Base-by-base conservation (phyloP, 2,113 vertebrate genomes). In the Lophochroa leadbeateri region DNA sequence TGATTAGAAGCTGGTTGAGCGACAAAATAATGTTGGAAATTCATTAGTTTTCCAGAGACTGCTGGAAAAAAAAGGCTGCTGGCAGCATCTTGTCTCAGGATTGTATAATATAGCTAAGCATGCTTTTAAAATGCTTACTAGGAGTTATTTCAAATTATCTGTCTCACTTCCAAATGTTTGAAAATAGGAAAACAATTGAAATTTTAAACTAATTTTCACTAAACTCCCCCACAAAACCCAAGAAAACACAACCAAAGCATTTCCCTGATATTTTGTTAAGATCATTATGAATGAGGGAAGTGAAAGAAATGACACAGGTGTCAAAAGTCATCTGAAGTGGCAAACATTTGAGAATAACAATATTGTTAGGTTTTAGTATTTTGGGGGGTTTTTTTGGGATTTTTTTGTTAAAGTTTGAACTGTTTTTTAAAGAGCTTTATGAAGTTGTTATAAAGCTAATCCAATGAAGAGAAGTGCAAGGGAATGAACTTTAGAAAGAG, bases 131-230 rank as follows among this genome's bases (percentile, higher is more conserved):
- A 28, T 61, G 17, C 9, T 63, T 60, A 24, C 31, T 25, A 43
- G 24, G 61, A 52, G 9, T 46, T 72, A 33, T 39, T 87, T 92
- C 19, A 63, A 15, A 65, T 33, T 57, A 20, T 31, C 88, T 65
- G 19, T 77, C 19, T 82, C 6, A 9, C 1, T 72, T 16, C 3
- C 23, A 39, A 35, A 43, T 79, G 24, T 35, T 63, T 25, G 13
- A 52, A 55, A 76, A 64, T 21, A 72, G 9, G 12, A 31, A 65
- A 67, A 65, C 41, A 55, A 31, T 0, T 16, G 37, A 68, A 91
- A 60, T 4, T 3, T 0, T 20, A 52, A 39, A 28, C 6, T 29
- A 0, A 1, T 78, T 82, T 74, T 47, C 10, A 29, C 5, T 50
- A 33, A 35, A 31, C 41, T 11, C 16, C 14, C 3, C 17, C 28